Evolutionary conservation across 2,888 invertebrate genomes (phyloP).

Genomic region (Chymomyza fuscimana): DNA sequence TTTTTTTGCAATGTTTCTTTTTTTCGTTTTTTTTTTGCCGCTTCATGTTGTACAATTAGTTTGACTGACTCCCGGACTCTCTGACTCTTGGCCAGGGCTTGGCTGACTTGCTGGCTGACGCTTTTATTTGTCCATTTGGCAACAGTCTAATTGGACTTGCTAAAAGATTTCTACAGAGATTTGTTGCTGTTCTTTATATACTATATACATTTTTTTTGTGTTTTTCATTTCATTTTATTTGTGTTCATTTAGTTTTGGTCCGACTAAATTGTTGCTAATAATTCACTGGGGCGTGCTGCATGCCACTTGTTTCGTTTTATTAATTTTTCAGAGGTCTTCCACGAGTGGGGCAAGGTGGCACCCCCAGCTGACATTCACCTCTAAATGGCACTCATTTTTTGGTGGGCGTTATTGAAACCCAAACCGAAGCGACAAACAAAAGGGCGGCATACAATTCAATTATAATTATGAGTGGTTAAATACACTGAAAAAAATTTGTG

Average conservation of each 20-base stretch:
- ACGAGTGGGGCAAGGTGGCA: not conserved
- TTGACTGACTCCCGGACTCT: conserved; percentile 38
- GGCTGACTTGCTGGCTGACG: conserved; percentile 22
- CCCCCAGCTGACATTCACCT: conserved; percentile 27
- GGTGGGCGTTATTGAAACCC: not conserved
- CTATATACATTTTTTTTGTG: not conserved
- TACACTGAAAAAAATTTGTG: not conserved
- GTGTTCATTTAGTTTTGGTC: conserved; percentile 24
- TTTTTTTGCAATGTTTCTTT: conserved; percentile 52
- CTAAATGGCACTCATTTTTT: not conserved
- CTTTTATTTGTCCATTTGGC: conserved; percentile 66
- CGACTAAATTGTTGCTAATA: conserved; percentile 39
- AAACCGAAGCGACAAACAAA: conserved; percentile 5
- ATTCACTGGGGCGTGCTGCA: conserved; percentile 28
- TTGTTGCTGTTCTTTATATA: conserved; percentile 29
- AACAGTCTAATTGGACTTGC: conserved; percentile 72
- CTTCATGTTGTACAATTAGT: conserved; percentile 73
- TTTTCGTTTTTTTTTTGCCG: conserved; percentile 46
- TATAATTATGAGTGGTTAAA: not conserved
- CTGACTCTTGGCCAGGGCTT: conserved; percentile 17
- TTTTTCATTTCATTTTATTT: conserved; percentile 8
- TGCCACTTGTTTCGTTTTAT: conserved; percentile 42
- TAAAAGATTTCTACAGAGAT: conserved; percentile 71
- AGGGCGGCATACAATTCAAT: conserved; percentile 16
- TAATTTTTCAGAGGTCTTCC: conserved; percentile 49